These are phyloP conservation scores for Triplophysa tibetana DNA, from an alignment of 2,113 vertebrate species.

Conservation along the genomic window DNA sequence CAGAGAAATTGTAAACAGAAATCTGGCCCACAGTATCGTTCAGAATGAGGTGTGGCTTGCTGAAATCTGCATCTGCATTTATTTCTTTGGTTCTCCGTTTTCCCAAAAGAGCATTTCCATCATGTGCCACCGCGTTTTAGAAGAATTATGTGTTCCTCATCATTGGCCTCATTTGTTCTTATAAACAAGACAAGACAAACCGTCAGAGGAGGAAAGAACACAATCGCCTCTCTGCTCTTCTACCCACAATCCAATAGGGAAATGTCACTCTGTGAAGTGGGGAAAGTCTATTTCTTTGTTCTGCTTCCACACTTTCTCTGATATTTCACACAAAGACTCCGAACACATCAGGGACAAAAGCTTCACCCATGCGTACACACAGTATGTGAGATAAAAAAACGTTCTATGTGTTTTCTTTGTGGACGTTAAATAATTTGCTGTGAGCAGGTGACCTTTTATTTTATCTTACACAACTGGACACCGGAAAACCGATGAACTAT, in stretches of 20 bases:
- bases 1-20: constrained; percentile 32
- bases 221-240: constrained; percentile 10
- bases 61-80: not conserved
- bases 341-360: not conserved
- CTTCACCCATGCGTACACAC: not conserved
- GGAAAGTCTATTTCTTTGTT: constrained; percentile 3
- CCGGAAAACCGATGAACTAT: too few species aligned
- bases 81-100: not conserved
- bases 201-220: constrained; percentile 16
- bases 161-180: constrained; percentile 17
- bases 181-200: constrained; percentile 41
- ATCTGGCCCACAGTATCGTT: too few species aligned
- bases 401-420: constrained; percentile 6
- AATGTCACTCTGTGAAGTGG: constrained; percentile 49
- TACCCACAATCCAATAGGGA: constrained; percentile 38
- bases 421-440: too few species aligned
- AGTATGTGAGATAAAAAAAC: constrained; percentile 33
- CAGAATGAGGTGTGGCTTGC: not conserved
- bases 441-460: too few species aligned
- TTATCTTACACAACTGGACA: too few species aligned
- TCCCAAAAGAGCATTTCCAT: constrained; percentile 35
- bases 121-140: not conserved
- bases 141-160: not conserved
- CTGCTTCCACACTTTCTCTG: not conserved
- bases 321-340: constrained; percentile 16